A percentile compares a stretch with the other conserved stretches of the same genome.
phyloP scores from a whole-genome alignment of 2,113 vertebrate genomes.

The Tetraodon nigroviridis region DNA sequence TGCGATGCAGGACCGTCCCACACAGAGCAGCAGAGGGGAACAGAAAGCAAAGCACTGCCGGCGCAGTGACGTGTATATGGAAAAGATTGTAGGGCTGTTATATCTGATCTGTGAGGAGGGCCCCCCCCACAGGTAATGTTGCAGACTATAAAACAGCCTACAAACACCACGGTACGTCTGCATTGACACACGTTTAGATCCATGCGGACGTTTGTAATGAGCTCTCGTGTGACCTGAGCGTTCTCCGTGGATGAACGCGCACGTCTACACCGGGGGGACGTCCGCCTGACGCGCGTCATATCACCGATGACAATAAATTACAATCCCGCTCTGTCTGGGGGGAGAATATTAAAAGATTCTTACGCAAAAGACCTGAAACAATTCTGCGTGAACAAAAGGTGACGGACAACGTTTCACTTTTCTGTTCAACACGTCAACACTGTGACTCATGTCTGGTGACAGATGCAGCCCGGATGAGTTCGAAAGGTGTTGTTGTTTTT shows the following conservation, averaged over 20 bases:
- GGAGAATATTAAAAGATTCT: too few species aligned
- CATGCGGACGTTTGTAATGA: conserved; percentile 51
- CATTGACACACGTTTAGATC: conserved; percentile 8
- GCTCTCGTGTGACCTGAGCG: conserved; percentile 10
- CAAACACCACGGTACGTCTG: not conserved
- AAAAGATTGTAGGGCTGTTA: conserved; percentile 21
- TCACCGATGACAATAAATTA: conserved; percentile 7
- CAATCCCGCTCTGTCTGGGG: not conserved
- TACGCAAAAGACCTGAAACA: too few species aligned
- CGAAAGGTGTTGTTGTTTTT: conserved; percentile 18
- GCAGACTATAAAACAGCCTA: not conserved
- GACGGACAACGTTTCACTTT: conserved; percentile 48
- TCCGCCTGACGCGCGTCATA: too few species aligned
- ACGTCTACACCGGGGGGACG: too few species aligned
- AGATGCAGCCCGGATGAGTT: not conserved
- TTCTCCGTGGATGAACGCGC: not conserved
- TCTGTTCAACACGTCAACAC: not conserved
- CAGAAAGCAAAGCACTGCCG: conserved; percentile 15
- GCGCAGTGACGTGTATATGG: not conserved
- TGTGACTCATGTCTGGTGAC: too few species aligned
- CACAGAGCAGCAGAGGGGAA: conserved; percentile 1
- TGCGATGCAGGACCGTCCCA: conserved; percentile 33
- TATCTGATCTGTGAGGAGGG: not conserved
- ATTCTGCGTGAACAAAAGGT: conserved; percentile 14
- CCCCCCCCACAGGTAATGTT: not conserved